These are phyloP conservation scores for Liodrosophila aerea DNA, from an alignment of 2,888 invertebrate genomes.

Conservation along the genomic window DNA sequence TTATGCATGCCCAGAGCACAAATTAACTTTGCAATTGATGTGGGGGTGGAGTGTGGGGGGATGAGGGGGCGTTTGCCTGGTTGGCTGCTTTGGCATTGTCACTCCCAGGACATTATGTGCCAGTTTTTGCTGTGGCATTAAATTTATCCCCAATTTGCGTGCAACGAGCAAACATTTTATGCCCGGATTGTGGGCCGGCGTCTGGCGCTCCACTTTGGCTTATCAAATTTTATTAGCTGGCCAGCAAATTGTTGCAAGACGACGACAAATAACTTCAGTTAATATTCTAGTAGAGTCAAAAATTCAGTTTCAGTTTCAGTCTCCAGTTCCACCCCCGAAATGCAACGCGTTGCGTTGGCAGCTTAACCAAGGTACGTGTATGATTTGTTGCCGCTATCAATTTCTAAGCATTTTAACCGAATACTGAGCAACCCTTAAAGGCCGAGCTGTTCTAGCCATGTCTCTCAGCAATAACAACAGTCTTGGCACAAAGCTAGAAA, in stretches of 20 bases:
- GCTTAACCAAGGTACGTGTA: constrained; percentile 45
- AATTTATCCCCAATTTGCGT: constrained; percentile 80
- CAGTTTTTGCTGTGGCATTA: constrained; percentile 42
- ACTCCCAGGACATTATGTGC: constrained; percentile 58
- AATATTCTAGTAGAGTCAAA: too few species aligned
- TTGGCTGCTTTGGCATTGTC: constrained; percentile 34
- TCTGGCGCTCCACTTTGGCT: constrained; percentile 67
- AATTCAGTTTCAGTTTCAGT: too few species aligned
- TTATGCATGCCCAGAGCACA: constrained; percentile 62
- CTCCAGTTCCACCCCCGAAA: constrained; percentile 47
- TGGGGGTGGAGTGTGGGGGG: background rate
- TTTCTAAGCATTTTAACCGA: constrained; percentile 50
- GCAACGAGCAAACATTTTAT: constrained; percentile 75
- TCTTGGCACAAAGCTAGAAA: constrained; percentile 49
- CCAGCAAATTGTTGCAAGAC: constrained; percentile 72
- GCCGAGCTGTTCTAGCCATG: too few species aligned
- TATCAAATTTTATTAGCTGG: constrained; percentile 75
- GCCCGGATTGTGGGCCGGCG: constrained; percentile 17
- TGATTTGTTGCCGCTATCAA: constrained; percentile 72
- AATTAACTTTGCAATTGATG: constrained; percentile 67
- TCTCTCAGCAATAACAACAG: background rate
- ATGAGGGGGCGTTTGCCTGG: background rate
- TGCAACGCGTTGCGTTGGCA: constrained; percentile 42
- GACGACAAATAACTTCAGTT: constrained; percentile 66
- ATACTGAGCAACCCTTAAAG: constrained; percentile 36